phyloP scores from a whole-genome alignment of 2,797 vertebrate species.

The Mycteria americana region DNA sequence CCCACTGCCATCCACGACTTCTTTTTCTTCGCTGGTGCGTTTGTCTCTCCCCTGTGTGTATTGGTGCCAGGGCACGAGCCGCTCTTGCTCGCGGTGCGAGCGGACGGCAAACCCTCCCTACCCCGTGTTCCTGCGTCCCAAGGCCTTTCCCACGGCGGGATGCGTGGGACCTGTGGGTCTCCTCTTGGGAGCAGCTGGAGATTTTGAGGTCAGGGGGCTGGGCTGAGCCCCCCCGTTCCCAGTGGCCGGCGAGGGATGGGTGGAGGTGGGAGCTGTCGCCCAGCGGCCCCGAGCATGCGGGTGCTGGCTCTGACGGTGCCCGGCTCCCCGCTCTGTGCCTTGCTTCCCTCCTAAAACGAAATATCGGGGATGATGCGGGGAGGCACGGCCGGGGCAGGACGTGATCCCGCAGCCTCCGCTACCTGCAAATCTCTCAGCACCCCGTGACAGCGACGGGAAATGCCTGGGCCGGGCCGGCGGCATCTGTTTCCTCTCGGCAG shows the following conservation, averaged over 20 bases:
- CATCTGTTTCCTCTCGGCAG: conserved; percentile 1
- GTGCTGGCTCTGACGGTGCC: not conserved
- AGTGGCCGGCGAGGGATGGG: rapidly evolving
- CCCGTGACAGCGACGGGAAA: not conserved
- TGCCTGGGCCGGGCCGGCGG: not conserved
- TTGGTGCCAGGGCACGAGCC: rapidly evolving
- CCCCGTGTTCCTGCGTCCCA: rapidly evolving
- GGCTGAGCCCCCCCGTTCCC: not conserved
- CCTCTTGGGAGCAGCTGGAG: not conserved
- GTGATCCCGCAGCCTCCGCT: not conserved
- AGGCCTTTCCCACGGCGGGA: rapidly evolving
- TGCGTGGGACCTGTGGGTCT: not conserved
- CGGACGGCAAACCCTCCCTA: rapidly evolving
- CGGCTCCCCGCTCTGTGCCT: rapidly evolving
- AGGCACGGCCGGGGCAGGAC: not conserved
- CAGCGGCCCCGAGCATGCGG: not conserved
- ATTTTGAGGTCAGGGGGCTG: not conserved
- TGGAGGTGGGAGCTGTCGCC: not conserved
- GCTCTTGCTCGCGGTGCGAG: rapidly evolving
- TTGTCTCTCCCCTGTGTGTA: rapidly evolving
- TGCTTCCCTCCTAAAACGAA: not conserved
- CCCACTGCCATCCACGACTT: rapidly evolving
- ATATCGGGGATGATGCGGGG: not conserved
- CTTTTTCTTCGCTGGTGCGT: not conserved
- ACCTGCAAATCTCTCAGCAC: not conserved